phyloP scores from a whole-genome alignment of 2,797 vertebrate species.

The Propithecus deckenii region DNA sequence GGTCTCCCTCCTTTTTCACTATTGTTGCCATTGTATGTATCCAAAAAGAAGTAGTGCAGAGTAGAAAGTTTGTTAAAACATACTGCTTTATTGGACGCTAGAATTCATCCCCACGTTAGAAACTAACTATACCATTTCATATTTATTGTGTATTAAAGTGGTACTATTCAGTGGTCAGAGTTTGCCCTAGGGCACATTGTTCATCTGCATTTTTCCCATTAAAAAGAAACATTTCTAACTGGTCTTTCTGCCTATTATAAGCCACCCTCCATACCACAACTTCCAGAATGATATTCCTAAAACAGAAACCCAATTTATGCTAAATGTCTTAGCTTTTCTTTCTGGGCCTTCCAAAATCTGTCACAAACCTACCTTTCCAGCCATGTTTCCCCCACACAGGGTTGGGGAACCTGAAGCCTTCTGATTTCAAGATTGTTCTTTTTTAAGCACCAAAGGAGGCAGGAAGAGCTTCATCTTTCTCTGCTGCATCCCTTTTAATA shows the following conservation, averaged over 20 bases:
- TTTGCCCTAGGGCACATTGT: background rate
- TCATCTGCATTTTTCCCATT: background rate
- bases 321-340: background rate
- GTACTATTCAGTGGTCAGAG: background rate
- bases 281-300: conserved; percentile 20
- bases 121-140: background rate
- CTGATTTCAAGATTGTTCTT: background rate
- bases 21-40: background rate
- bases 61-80: background rate
- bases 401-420: background rate
- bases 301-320: background rate
- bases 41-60: background rate
- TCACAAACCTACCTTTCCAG: background rate
- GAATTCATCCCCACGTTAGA: background rate
- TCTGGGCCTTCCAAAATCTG: conserved; percentile 4
- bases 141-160: background rate
- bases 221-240: background rate
- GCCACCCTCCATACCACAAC: background rate
- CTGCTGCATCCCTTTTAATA: background rate
- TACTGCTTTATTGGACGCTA: background rate
- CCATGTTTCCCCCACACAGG: background rate
- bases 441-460: background rate
- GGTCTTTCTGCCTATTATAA: background rate
- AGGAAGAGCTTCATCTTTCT: background rate
- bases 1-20: background rate